phyloP scores from a whole-genome alignment of 2,113 vertebrate genomes.

The Uropsilus gracilis region DNA sequence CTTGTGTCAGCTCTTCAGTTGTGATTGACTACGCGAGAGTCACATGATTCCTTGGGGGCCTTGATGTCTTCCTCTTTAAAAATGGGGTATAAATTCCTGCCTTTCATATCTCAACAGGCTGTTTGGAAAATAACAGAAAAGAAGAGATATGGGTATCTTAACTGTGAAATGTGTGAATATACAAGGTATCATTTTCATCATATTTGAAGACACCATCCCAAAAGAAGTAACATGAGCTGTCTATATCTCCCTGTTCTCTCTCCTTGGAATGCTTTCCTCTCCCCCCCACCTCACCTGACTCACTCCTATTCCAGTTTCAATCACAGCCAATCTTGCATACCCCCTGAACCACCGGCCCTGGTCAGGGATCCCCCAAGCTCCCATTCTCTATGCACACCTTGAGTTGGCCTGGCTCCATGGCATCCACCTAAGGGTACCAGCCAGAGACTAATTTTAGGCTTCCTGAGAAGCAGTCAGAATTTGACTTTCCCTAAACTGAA shows the following conservation, averaged over 20 bases:
- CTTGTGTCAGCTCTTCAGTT: not conserved
- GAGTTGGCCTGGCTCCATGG: not conserved
- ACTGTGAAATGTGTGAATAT: not conserved
- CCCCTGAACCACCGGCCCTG: not conserved
- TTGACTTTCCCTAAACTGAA: not conserved
- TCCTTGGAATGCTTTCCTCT: not conserved
- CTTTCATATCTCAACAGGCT: not conserved
- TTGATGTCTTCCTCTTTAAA: not conserved
- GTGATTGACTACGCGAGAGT: not conserved
- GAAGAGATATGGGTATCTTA: not conserved
- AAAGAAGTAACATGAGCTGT: not conserved
- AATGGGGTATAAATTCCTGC: not conserved
- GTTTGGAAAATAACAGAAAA: not conserved
- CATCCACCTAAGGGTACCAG: not conserved
- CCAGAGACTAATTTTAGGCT: not conserved
- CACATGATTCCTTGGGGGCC: not conserved
- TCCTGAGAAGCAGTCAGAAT: not conserved
- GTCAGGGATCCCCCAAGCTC: not conserved
- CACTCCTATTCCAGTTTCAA: not conserved
- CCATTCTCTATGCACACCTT: not conserved
- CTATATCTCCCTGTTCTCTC: not conserved
- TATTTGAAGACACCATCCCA: no score
- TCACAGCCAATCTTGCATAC: not conserved
- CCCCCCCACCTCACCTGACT: not conserved
- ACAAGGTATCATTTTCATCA: accelerated